Evolutionary conservation across 2,888 invertebrate species (phyloP).

Genomic region (Zaprionus bogoriensis): DNA sequence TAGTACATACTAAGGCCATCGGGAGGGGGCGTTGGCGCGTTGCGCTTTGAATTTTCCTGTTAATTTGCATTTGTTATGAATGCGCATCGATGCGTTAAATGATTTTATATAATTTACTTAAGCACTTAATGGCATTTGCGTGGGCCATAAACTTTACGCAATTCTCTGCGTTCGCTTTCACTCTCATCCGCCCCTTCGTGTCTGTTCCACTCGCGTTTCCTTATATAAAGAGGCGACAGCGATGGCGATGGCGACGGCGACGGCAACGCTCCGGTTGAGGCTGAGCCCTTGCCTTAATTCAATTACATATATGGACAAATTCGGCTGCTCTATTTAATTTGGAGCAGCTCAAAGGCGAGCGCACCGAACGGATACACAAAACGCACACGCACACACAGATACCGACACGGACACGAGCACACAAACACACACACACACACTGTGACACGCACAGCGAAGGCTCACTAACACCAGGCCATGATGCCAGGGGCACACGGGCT

Average conservation of each 20-base stretch:
- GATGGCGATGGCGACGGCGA: too few species aligned
- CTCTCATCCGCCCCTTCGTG: neutral
- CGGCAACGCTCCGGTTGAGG: constrained; percentile 28
- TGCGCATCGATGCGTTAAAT: constrained; percentile 50
- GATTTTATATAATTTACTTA: constrained; percentile 69
- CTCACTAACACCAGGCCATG: neutral
- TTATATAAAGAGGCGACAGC: constrained; percentile 52
- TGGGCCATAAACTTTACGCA: constrained; percentile 60
- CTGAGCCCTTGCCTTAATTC: constrained; percentile 57
- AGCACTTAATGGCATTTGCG: constrained; percentile 63
- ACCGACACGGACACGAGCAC: constrained; percentile 8
- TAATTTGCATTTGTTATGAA: constrained; percentile 21
- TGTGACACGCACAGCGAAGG: neutral
- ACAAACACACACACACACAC: constrained; percentile 1
- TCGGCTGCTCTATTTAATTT: constrained; percentile 44
- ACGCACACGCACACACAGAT: constrained; percentile 42
- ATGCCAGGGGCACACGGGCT: too few species aligned
- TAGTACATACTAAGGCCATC: neutral
- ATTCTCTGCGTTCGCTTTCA: constrained; percentile 37
- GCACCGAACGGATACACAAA: constrained; percentile 64
- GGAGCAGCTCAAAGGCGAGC: constrained; percentile 50
- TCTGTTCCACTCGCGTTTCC: constrained; percentile 18
- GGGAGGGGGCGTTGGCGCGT: neutral
- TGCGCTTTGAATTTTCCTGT: neutral
- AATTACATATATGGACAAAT: constrained; percentile 57